A percentile compares a stretch with the other conserved stretches of the same genome.
Evolutionary conservation across 2,113 vertebrate species (phyloP).

Genomic region (Daboia siamensis): DNA sequence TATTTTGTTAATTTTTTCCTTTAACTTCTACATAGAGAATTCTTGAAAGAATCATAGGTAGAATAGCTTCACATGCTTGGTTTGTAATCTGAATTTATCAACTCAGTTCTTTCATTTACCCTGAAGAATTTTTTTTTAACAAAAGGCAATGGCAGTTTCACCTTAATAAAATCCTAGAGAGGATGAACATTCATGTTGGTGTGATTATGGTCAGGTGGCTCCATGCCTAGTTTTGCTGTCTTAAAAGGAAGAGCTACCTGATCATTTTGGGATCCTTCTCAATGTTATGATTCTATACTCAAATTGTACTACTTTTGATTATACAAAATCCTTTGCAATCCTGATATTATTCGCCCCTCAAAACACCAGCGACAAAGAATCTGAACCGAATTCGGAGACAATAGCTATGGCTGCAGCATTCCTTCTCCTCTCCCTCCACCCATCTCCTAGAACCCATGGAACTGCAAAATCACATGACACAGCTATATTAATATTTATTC

Average conservation of each 20-base stretch:
- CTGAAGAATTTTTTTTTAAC: background rate
- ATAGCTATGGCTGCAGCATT: slow-evolving; percentile 35
- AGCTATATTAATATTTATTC: slow-evolving; percentile 68
- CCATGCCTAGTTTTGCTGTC: background rate
- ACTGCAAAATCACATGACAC: slow-evolving; percentile 58
- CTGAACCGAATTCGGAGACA: slow-evolving; percentile 50
- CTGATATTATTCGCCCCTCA: background rate
- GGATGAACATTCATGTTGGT: background rate
- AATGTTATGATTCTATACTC: background rate
- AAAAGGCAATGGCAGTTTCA: background rate
- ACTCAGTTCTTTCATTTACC: background rate
- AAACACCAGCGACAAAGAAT: background rate
- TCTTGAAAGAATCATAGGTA: background rate
- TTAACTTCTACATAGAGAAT: background rate
- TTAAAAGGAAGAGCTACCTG: background rate
- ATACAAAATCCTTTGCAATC: background rate
- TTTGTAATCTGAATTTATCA: background rate
- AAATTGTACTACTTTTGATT: background rate
- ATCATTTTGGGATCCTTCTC: background rate
- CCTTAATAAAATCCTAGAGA: background rate
- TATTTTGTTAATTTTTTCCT: background rate
- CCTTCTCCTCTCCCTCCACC: background rate
- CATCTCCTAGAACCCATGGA: slow-evolving; percentile 46
- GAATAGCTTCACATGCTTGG: background rate
- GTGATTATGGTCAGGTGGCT: background rate